Percentiles rank a stretch among this genome's conserved stretches.
These are phyloP conservation scores for Pica pica DNA, from an alignment of 2,113 vertebrate genomes.

Conservation along the genomic window DNA sequence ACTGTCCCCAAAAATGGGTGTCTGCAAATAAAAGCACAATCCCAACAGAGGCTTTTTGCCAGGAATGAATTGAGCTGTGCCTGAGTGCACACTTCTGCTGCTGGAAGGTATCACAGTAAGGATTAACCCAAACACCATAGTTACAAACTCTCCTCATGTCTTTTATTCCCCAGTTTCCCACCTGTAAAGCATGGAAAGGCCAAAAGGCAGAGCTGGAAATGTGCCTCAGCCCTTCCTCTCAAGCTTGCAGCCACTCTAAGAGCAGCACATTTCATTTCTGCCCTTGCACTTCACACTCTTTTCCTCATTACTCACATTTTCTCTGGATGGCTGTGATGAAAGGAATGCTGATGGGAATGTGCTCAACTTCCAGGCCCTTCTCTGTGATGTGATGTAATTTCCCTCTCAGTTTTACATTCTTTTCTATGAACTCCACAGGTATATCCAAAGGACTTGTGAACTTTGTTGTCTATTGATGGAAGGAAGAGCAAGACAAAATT, in stretches of 20 bases:
- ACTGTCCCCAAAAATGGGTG: not conserved
- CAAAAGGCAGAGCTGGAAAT: not conserved
- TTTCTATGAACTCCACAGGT: constrained; percentile 84
- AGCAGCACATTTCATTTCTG: not conserved
- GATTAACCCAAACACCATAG: not conserved
- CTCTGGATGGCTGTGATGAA: constrained; percentile 76
- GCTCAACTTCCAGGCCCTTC: constrained; percentile 84
- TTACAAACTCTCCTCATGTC: not conserved
- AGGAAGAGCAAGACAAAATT: not conserved
- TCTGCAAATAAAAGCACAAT: not conserved
- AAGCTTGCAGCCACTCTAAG: not conserved
- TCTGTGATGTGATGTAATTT: constrained; percentile 78
- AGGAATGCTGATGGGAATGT: constrained; percentile 86
- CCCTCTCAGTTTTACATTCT: constrained; percentile 85
- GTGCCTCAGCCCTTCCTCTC: not conserved
- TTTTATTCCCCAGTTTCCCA: not conserved
- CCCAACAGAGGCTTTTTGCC: not conserved
- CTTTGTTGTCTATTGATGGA: constrained; percentile 77
- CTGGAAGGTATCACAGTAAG: not conserved
- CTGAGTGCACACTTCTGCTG: not conserved
- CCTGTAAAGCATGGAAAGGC: not conserved
- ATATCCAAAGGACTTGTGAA: constrained; percentile 83
- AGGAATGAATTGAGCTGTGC: not conserved
- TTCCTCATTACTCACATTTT: constrained; percentile 79
- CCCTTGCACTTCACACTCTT: not conserved